Evolutionary conservation across 2,888 invertebrate genomes (phyloP).

Genomic region (Cynaeus angustus): DNA sequence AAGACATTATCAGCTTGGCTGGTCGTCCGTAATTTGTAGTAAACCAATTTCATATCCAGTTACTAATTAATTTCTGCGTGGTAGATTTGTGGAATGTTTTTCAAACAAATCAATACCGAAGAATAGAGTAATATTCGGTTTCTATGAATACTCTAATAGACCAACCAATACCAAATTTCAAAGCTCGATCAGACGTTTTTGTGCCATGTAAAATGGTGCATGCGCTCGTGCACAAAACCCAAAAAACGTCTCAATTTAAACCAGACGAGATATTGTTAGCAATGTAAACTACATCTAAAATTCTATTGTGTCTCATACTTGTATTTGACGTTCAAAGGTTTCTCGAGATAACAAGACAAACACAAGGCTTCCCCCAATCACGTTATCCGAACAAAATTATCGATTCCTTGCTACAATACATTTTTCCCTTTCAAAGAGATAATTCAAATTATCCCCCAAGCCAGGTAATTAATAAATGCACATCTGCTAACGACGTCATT

Average conservation of each 20-base stretch:
- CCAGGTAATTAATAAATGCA: conserved; percentile 16
- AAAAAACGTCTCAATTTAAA: too few relatives aligned
- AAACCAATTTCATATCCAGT: neutral
- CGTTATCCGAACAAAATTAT: neutral
- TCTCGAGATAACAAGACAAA: conserved; percentile 17
- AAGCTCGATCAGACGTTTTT: too few relatives aligned
- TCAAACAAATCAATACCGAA: neutral
- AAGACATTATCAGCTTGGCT: too few relatives aligned
- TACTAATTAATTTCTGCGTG: conserved; percentile 1
- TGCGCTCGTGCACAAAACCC: too few relatives aligned
- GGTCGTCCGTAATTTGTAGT: neutral
- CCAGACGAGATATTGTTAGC: conserved; percentile 3
- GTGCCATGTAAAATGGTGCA: too few relatives aligned
- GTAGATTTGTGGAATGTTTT: neutral
- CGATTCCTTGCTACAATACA: too few relatives aligned
- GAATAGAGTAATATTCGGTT: neutral
- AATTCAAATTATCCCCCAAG: neutral
- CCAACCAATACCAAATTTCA: too few relatives aligned
- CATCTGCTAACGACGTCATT: conserved; percentile 18
- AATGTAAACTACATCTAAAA: conserved; percentile 10
- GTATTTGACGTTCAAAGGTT: conserved; percentile 20
- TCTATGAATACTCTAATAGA: too few relatives aligned
- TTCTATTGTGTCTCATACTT: conserved; percentile 13
- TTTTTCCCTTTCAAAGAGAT: too few relatives aligned
- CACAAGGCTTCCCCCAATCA: conserved; percentile 8